phyloP scores from a whole-genome alignment of 2,888 invertebrate genomes.

The Torymus auratus region DNA sequence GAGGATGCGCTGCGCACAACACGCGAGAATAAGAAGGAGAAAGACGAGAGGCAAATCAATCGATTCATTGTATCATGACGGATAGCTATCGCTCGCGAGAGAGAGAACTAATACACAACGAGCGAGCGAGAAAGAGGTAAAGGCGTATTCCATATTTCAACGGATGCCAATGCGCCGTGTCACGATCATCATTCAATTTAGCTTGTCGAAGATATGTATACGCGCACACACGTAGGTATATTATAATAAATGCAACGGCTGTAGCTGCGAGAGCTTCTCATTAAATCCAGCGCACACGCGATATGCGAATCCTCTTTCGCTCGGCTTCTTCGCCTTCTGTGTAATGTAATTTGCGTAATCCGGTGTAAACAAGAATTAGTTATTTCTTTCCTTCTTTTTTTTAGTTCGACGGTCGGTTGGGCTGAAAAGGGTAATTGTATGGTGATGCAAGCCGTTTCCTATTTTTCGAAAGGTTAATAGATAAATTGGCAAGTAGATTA shows the following conservation, averaged over 20 bases:
- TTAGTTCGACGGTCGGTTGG: not conserved
- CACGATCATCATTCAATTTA: slow-evolving; percentile 51
- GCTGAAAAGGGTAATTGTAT: not conserved
- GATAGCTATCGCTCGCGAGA: not conserved
- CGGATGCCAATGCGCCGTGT: slow-evolving; percentile 23
- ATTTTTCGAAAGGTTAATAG: too few species aligned
- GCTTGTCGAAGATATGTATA: slow-evolving; percentile 21
- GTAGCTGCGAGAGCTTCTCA: slow-evolving; percentile 9
- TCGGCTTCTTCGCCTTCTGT: not conserved
- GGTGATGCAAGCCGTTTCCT: not conserved
- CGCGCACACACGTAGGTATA: too few species aligned
- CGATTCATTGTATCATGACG: slow-evolving; percentile 19
- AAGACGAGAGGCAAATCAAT: slow-evolving; percentile 20
- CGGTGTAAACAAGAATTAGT: slow-evolving; percentile 24
- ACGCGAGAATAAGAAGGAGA: not conserved
- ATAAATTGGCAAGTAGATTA: too few species aligned
- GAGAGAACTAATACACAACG: not conserved
- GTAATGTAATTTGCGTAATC: slow-evolving; percentile 41
- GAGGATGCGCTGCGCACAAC: not conserved
- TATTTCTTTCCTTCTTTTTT: not conserved
- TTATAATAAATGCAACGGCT: slow-evolving; percentile 37
- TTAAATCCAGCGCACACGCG: slow-evolving; percentile 30
- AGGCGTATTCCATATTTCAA: slow-evolving; percentile 29
- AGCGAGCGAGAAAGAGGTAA: not conserved
- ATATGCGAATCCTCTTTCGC: not conserved